Percentiles rank a stretch among this genome's conserved stretches.
phyloP scores from a whole-genome alignment of 2,113 vertebrate species.

The Callopanchax toddi region DNA sequence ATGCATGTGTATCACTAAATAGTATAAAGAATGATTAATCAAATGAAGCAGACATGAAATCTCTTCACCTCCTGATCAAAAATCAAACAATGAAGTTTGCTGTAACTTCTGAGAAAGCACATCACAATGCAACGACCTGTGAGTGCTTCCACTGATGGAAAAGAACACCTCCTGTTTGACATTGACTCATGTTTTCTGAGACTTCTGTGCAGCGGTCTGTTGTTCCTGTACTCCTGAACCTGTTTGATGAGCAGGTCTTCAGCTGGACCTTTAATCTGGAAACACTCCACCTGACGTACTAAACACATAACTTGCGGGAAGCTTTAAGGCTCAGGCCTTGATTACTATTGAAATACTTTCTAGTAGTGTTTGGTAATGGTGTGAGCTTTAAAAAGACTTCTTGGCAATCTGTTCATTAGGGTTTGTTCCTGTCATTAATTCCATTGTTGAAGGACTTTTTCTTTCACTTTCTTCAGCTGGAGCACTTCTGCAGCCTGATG shows the following conservation, averaged over 20 bases:
- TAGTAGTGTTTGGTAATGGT: background rate
- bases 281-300: too few relatives aligned
- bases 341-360: background rate
- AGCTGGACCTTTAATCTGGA: background rate
- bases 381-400: background rate
- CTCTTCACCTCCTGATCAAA: too few relatives aligned
- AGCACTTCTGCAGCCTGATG: too few relatives aligned
- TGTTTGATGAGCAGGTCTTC: constrained; percentile 18
- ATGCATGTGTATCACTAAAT: too few relatives aligned
- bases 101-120: background rate
- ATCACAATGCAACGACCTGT: background rate
- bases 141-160: background rate
- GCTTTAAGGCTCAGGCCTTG: background rate
- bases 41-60: too few relatives aligned
- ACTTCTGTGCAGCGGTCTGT: background rate
- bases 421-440: background rate
- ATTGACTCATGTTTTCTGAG: constrained; percentile 16
- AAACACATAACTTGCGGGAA: background rate
- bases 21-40: too few relatives aligned
- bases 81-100: background rate
- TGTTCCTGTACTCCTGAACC: constrained; percentile 1
- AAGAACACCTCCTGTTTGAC: background rate
- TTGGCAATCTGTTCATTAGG: background rate
- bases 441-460: background rate
- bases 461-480: background rate